These are phyloP conservation scores for Entomobrya proxima DNA, from an alignment of 2,888 invertebrate genomes.

Conservation along the genomic window DNA sequence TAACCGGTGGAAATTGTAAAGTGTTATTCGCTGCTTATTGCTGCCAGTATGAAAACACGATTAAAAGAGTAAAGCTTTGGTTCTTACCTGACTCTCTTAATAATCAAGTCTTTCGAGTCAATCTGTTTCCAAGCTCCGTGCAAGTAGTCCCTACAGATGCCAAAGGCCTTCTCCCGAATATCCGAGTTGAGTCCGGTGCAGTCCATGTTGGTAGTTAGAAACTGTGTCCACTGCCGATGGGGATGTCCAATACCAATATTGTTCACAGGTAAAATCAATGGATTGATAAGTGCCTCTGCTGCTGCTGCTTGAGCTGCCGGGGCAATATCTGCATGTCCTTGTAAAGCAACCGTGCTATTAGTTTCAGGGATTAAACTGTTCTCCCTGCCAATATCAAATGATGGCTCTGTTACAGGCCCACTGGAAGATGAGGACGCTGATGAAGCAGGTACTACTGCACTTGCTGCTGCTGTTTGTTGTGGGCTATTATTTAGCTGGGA, in stretches of 20 bases:
- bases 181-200: conserved; percentile 78
- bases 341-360: neutral
- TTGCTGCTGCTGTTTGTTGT: no score
- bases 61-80: neutral
- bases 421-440: no score
- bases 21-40: no score
- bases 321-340: conserved; percentile 7
- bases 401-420: neutral
- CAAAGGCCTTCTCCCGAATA: conserved; percentile 88
- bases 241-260: conserved; percentile 49
- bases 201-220: conserved; percentile 67
- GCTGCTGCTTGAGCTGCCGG: no score
- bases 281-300: conserved; percentile 2
- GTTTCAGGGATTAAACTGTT: neutral
- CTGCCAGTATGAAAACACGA: neutral
- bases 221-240: conserved; percentile 61
- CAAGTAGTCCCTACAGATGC: conserved; percentile 92
- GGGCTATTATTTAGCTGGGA: neutral
- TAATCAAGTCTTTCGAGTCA: conserved; percentile 85
- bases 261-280: conserved; percentile 23
- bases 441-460: no score
- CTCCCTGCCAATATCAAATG: neutral
- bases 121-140: conserved; percentile 94
- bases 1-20: no score
- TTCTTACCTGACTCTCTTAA: conserved; percentile 88